These are phyloP conservation scores for Macropis europaea DNA, from an alignment of 2,888 invertebrate genomes.

Conservation along the genomic window DNA sequence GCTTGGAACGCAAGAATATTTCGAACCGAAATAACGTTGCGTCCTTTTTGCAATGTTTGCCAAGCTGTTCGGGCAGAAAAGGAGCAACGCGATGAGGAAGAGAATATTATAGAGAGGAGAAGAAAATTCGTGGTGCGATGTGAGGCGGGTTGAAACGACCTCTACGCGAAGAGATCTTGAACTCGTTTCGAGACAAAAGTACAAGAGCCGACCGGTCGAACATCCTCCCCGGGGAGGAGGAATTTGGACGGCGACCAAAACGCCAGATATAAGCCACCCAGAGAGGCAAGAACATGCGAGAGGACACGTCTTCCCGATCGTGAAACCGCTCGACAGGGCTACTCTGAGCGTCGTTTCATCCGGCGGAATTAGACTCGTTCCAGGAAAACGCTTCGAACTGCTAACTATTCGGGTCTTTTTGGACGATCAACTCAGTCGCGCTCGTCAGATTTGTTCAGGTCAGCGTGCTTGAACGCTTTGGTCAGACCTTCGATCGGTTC, in stretches of 20 bases:
- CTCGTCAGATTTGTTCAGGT: not conserved
- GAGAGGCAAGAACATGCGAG: constrained; percentile 36
- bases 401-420: too few relatives aligned
- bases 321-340: not conserved
- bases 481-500: too few relatives aligned
- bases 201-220: constrained; percentile 43
- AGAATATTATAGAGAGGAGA: not conserved
- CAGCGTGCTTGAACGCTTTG: too few relatives aligned
- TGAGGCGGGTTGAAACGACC: constrained; percentile 38
- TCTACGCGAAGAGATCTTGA: constrained; percentile 55
- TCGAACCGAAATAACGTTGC: not conserved
- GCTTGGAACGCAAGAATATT: not conserved
- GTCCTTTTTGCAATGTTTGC: too few relatives aligned
- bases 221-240: constrained; percentile 43
- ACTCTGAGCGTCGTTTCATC: not conserved
- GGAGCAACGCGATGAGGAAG: not conserved
- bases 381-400: constrained; percentile 32
- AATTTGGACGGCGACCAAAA: constrained; percentile 61
- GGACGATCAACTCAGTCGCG: too few relatives aligned
- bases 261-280: constrained; percentile 47
- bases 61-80: not conserved
- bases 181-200: constrained; percentile 56
- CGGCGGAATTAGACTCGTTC: constrained; percentile 42
- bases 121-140: too few relatives aligned
- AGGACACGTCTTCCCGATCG: constrained; percentile 19